Evolutionary conservation across 2,888 invertebrate genomes (phyloP).

Genomic region (Drosophila percnosoma): DNA sequence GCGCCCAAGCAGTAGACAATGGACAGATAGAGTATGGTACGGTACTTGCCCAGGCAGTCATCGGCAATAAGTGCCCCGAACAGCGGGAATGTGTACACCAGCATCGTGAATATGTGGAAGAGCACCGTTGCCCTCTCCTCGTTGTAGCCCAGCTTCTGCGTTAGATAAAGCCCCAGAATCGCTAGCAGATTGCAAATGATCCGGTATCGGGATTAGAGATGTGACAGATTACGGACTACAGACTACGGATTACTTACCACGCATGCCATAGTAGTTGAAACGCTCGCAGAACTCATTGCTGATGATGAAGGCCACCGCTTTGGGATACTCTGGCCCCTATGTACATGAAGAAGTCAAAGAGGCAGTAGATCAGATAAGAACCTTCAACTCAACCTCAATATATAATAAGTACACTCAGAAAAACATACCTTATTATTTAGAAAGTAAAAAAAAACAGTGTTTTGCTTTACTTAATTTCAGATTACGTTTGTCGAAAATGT

Average conservation of each 20-base stretch:
- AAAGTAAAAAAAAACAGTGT: background rate
- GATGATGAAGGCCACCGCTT: slow-evolving; percentile 95
- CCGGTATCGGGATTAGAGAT: slow-evolving; percentile 62
- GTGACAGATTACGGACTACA: background rate
- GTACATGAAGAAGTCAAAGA: background rate
- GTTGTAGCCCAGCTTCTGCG: slow-evolving; percentile 90
- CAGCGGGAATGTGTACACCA: slow-evolving; percentile 87
- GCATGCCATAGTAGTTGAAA: slow-evolving; percentile 98
- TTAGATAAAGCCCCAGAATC: slow-evolving; percentile 95
- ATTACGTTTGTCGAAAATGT: background rate
- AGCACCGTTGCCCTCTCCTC: slow-evolving; percentile 92
- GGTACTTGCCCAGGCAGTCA: slow-evolving; percentile 95
- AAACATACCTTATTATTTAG: background rate
- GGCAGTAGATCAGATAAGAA: background rate
- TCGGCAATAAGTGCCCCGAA: slow-evolving; percentile 98
- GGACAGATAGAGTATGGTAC: slow-evolving; percentile 92
- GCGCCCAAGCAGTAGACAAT: slow-evolving; percentile 94
- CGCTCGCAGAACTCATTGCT: slow-evolving; percentile 99
- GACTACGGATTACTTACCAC: slow-evolving; percentile 88
- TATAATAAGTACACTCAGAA: background rate
- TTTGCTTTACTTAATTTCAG: background rate
- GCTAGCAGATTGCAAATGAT: slow-evolving; percentile 87
- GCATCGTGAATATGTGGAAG: slow-evolving; percentile 95
- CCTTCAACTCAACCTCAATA: background rate
- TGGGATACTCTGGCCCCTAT: slow-evolving; percentile 88